Percentiles rank a stretch among this genome's conserved stretches.
These are phyloP conservation scores for Eilema caniola DNA, from an alignment of 2,888 invertebrate species.

Conservation along the genomic window DNA sequence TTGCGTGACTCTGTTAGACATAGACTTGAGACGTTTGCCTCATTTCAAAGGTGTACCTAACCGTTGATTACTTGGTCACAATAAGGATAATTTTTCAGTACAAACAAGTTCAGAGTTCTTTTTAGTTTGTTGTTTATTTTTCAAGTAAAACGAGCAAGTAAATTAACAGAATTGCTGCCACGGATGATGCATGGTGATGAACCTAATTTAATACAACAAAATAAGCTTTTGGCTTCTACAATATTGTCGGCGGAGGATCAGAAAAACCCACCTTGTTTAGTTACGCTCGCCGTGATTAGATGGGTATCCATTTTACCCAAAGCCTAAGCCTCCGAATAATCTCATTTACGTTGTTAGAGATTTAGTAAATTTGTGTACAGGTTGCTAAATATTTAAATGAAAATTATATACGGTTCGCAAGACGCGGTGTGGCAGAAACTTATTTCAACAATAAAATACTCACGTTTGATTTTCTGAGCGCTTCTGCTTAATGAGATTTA, in stretches of 20 bases:
- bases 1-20: background rate
- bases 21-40: background rate
- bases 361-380: slow-evolving; percentile 35
- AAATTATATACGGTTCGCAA: slow-evolving; percentile 28
- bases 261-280: slow-evolving; percentile 43
- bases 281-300: slow-evolving; percentile 47
- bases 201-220: slow-evolving; percentile 23
- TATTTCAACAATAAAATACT: slow-evolving; percentile 25
- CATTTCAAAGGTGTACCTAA: background rate
- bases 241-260: slow-evolving; percentile 22
- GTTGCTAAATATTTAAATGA: slow-evolving; percentile 30
- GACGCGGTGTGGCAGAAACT: slow-evolving; percentile 14
- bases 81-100: background rate
- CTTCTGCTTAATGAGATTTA: slow-evolving; percentile 27
- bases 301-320: slow-evolving; percentile 40
- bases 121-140: slow-evolving; percentile 3
- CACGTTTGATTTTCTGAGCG: slow-evolving; percentile 21
- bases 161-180: slow-evolving; percentile 3
- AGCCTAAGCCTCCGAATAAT: slow-evolving; percentile 42
- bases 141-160: slow-evolving; percentile 12
- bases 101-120: background rate
- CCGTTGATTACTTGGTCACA: background rate
- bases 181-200: slow-evolving; percentile 22
- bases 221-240: slow-evolving; percentile 19
- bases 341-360: slow-evolving; percentile 39